Base-by-base conservation (phyloP, 2,797 vertebrate species). In the Sebastiscus albofasciatus region DNA sequence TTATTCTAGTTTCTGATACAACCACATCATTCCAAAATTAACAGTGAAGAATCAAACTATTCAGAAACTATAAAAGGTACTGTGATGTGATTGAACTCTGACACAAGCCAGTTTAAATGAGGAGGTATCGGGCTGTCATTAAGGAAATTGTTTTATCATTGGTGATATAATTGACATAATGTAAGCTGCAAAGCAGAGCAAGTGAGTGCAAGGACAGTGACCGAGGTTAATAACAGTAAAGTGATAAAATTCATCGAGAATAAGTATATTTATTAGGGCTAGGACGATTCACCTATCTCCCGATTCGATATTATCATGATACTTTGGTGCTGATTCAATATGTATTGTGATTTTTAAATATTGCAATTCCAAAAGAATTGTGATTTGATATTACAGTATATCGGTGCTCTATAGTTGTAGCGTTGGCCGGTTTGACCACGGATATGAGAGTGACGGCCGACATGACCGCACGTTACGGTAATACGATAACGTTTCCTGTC, bases 321-420 rank as follows among this genome's bases (percentile, higher is more conserved):
- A 29, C 29, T 29, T 29, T 5, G 29, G 29, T 29, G 29, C 29
- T 6, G 29, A 29, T 29, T 29, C 29, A 29, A 29, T 29, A 29
- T 29, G 29, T 29, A 29, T 29, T 29, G 29, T 29, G 29, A 29
- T 29, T 29, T 29, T 29, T 29, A 29, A 29, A 6, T 29, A 29
- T 29, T 29, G 29, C 29, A 26, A 26, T 26, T 26, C 26, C 26
- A 26, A 3, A 26, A 26, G 26, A 26, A 26, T 26, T 26, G 26
- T 26, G 5, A 29, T 29, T 29, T 5, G 29, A 29, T 29, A 29
- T 29, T 29, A 29, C 1, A 29, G 42, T 18, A 46, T 46, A 46
- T 46, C 3, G 42, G 16, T 46, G 14, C 42, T 18, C 0, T 46
- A 46, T 1, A 46, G 42, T 46, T 0, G 16, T 46, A 46, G 42